Percentiles rank a stretch among this genome's conserved stretches.
These are phyloP conservation scores for Drosophila seclusa DNA, from an alignment of 2,888 invertebrate genomes.

Conservation along the genomic window DNA sequence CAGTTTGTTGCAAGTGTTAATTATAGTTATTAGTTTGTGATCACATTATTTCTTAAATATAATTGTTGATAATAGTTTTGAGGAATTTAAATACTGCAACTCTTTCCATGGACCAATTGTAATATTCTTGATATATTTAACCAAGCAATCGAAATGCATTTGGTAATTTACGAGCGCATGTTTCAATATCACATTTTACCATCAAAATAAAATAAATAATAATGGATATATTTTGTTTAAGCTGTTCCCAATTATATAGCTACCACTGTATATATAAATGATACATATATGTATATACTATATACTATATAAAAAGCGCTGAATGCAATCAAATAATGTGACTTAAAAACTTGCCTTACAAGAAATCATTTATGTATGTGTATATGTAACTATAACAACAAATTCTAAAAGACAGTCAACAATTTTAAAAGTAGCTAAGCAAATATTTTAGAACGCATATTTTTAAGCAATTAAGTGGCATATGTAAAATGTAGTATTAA, in stretches of 20 bases:
- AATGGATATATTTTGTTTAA: background rate
- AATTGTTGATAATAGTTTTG: background rate
- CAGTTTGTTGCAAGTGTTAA: background rate
- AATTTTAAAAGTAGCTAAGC: constrained; percentile 33
- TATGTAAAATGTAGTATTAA: constrained; percentile 34
- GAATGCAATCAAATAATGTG: constrained; percentile 70
- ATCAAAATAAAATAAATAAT: background rate
- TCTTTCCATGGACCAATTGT: background rate
- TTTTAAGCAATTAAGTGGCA: constrained; percentile 48
- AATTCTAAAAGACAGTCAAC: constrained; percentile 23
- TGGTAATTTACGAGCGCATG: background rate
- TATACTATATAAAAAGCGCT: constrained; percentile 44
- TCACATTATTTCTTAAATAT: background rate
- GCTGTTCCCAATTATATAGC: background rate
- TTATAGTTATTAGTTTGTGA: background rate
- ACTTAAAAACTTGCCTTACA: constrained; percentile 68
- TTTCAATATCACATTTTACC: background rate
- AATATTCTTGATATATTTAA: background rate
- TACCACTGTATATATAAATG: constrained; percentile 19
- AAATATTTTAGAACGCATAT: constrained; percentile 54
- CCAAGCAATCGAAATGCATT: background rate
- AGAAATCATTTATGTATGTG: constrained; percentile 47
- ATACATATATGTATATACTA: background rate
- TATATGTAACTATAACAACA: constrained; percentile 21
- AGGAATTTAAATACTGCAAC: background rate